Base-by-base conservation (phyloP, 2,797 vertebrate genomes). In the Enteromius mattozi region DNA sequence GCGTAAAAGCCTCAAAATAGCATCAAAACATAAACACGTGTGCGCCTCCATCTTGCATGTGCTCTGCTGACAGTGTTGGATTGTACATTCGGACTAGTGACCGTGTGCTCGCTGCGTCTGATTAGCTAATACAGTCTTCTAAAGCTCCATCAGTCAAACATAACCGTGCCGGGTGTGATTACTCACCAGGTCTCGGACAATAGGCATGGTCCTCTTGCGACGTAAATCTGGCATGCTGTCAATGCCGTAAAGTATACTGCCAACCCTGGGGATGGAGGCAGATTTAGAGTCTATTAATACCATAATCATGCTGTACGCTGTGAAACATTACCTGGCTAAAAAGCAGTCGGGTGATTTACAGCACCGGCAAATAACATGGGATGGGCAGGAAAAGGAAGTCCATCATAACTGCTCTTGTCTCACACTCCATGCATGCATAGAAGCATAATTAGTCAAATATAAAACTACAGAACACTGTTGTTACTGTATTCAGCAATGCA, bases 161-260 rank as follows among this genome's bases (percentile, higher is more conserved):
- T 92, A 94, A 94, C 93, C 89, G 92, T 90, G 92, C 92, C 86
- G 92, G 91, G 86, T 92, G 88, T 83, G 89, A 91, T 91, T 87
- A 96, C 98, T 97, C 93, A 99, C 98, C 97, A 99, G 95, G 93
- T 99, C 97, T 85, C 97, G 94, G 86, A 99, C 97, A 91, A 99
- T 96, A 89, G 98, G 98, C 89, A 99, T 92, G 69, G 97, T 98
- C 92, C 98, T 98, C 91, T 98, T 98, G 77, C 97, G 97, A 27
- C 98, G 96, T 91, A 99, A 96, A 95, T 99, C 98, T 87, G 98
- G 98, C 98, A 99, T 99, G 90, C 98, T 99, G 93, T 99, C 98
- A 91, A 99, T 99, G 89, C 98, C 98, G 66, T 98, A 99, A 90
- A 99, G 96, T 82, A 97, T 97, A 88, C 95, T 94, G 84, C 96